These are phyloP conservation scores for Carcinoscorpius rotundicauda DNA, from an alignment of 1,140 invertebrate genomes.

Conservation along the genomic window DNA sequence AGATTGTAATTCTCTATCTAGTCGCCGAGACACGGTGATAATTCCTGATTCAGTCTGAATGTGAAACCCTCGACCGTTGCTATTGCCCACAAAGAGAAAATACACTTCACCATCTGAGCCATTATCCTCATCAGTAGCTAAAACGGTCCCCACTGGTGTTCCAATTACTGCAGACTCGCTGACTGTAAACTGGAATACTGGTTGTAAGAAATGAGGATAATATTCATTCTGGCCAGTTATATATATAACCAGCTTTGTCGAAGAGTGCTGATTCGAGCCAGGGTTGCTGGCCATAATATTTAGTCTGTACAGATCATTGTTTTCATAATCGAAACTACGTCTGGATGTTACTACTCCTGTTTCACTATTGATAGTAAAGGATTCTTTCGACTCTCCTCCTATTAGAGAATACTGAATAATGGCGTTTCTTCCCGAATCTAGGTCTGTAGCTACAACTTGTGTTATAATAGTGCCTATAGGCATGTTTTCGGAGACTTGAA, in stretches of 20 bases:
- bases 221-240: constrained; percentile 85
- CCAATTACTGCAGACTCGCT: constrained; percentile 82
- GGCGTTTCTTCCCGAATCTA: constrained; percentile 72
- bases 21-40: constrained; percentile 60
- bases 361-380: constrained; percentile 60
- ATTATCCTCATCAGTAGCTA: constrained; percentile 77
- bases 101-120: constrained; percentile 81
- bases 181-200: constrained; percentile 82
- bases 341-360: constrained; percentile 62
- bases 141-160: constrained; percentile 69
- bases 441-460: constrained; percentile 61
- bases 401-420: constrained; percentile 74
- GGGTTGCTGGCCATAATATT: constrained; percentile 77
- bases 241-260: constrained; percentile 55
- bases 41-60: constrained; percentile 72
- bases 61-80: constrained; percentile 78
- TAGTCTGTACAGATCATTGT: constrained; percentile 56
- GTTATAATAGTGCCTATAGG: constrained; percentile 65
- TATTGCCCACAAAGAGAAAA: constrained; percentile 82
- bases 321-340: constrained; percentile 76
- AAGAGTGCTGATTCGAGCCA: constrained; percentile 61
- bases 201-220: constrained; percentile 77
- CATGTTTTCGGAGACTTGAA: constrained; percentile 74
- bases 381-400: constrained; percentile 50
- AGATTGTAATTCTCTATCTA: constrained; percentile 83